Percentiles rank a stretch among this genome's conserved stretches.
Conservation (phyloP, 1,140 invertebrate genomes). For the Agrilus planipennis region DNA sequence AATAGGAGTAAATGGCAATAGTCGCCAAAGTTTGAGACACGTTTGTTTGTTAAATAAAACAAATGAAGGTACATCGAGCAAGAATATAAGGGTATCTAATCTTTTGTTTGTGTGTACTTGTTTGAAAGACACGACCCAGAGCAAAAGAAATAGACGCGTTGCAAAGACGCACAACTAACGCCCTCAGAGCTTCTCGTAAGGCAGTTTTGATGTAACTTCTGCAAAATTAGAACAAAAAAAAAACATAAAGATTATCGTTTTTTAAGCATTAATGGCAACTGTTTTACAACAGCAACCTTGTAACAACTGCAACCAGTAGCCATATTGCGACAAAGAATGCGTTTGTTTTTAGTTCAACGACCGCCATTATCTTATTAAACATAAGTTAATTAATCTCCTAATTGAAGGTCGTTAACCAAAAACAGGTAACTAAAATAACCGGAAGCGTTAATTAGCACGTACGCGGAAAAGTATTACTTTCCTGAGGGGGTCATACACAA, state of each 20-base stretch:
- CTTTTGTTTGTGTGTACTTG: no score
- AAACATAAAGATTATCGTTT: no score
- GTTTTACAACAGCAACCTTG: background rate
- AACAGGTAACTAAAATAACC: background rate
- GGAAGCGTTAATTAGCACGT: background rate
- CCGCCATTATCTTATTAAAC: background rate
- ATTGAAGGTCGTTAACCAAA: background rate
- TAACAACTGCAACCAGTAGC: background rate
- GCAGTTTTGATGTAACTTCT: conserved; percentile 78
- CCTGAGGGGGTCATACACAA: background rate
- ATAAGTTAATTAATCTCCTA: background rate
- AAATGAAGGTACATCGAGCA: no score
- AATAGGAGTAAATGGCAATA: no score
- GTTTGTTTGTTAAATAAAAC: no score
- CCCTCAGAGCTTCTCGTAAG: conserved; percentile 69
- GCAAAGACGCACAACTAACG: conserved; percentile 7
- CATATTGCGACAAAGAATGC: background rate
- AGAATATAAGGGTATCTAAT: no score
- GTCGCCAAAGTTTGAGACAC: no score
- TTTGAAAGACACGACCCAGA: conserved; percentile 6
- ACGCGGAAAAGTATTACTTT: background rate
- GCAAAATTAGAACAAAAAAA: conserved; percentile 46
- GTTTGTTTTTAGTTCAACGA: background rate
- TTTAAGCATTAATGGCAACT: no score
- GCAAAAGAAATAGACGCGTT: conserved; percentile 5